Percentiles rank a stretch among this genome's conserved stretches.
Conservation (phyloP, 2,113 vertebrate species). For the human (Homo sapiens) region DNA sequence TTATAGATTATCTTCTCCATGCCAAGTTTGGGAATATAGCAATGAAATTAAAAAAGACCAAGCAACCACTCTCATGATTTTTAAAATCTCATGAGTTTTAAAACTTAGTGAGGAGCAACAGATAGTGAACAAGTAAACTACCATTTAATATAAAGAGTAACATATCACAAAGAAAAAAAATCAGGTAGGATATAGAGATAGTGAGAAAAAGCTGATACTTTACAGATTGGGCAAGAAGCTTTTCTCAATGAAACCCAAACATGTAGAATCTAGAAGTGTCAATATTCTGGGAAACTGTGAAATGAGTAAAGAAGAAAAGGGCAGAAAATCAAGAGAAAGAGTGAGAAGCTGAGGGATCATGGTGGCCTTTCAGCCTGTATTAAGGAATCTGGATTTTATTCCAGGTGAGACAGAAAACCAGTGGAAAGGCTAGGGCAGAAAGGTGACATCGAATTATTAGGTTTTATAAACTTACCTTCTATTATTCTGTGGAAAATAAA, state of each 20-base stretch:
- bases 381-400: neutral
- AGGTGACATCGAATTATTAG: neutral
- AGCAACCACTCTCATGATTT: neutral
- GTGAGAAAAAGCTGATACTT: neutral
- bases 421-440: neutral
- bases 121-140: neutral
- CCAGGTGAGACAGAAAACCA: neutral
- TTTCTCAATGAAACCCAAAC: neutral
- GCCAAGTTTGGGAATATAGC: neutral
- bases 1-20: neutral
- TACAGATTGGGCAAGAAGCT: neutral
- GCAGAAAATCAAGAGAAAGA: neutral
- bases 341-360: neutral
- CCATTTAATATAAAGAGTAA: neutral
- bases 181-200: neutral
- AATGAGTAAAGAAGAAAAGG: neutral
- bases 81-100: neutral
- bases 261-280: neutral
- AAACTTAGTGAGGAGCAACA: neutral
- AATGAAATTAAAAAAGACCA: neutral
- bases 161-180: neutral
- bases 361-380: neutral
- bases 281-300: neutral
- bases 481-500: neutral
- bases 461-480: slow-evolving; percentile 12